A percentile compares a stretch with the other conserved stretches of the same genome.
Conservation (phyloP, 2,797 vertebrate species). For the Bucorvus abyssinicus region DNA sequence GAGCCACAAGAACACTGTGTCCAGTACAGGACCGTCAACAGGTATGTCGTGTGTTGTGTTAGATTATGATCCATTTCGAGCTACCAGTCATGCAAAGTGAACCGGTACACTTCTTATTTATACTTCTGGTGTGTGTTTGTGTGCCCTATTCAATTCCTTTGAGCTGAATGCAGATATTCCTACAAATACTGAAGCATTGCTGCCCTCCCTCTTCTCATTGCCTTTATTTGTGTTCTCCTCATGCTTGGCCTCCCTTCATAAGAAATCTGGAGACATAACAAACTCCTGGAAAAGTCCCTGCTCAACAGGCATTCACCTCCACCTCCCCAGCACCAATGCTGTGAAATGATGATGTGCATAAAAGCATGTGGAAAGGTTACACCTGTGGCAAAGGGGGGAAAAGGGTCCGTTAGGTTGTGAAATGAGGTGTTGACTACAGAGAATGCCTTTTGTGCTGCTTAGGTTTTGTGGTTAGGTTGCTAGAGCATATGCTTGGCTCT, state of each 20-base stretch:
- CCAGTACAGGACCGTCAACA: not conserved
- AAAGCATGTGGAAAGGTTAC: not conserved
- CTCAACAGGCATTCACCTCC: rapidly evolving
- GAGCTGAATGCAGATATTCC: not conserved
- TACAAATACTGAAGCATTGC: not conserved
- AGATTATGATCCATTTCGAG: not conserved
- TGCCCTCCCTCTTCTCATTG: not conserved
- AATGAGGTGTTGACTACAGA: not conserved
- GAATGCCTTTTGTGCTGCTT: not conserved
- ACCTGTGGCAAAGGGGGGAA: rapidly evolving
- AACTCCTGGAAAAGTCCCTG: not conserved
- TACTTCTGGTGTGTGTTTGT: not conserved
- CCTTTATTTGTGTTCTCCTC: not conserved
- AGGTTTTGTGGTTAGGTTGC: not conserved
- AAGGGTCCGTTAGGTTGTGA: not conserved
- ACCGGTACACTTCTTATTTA: not conserved
- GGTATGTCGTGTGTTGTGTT: not conserved
- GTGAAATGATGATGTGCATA: not conserved
- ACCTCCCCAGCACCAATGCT: not conserved
- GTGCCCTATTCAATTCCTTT: not conserved
- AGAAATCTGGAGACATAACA: not conserved
- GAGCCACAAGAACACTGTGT: not conserved
- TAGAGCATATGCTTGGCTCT: rapidly evolving
- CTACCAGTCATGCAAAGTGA: not conserved
- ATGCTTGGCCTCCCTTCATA: not conserved